A percentile compares a stretch with the other conserved stretches of the same genome.
Conservation (phyloP, 2,888 invertebrate genomes). For the Drosophila affinis region DNA sequence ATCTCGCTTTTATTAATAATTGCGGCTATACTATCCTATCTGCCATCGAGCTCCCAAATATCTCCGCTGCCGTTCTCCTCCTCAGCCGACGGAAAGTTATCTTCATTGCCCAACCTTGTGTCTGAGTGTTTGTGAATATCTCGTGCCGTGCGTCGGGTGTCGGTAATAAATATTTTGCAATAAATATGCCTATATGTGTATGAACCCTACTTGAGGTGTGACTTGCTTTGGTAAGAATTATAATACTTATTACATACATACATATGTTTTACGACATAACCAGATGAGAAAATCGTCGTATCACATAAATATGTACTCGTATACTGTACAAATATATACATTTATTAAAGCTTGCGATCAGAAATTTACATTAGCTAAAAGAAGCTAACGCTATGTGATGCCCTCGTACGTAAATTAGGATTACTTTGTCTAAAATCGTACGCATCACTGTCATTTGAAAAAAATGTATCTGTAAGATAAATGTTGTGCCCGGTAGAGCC, state of each 20-base stretch:
- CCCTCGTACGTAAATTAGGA: too few relatives aligned
- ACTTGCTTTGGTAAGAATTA: conserved; percentile 9
- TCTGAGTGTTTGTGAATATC: conserved; percentile 1
- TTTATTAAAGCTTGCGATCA: too few relatives aligned
- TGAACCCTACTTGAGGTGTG: neutral
- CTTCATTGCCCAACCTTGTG: neutral
- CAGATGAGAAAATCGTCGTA: neutral
- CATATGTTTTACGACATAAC: neutral
- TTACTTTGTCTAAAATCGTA: too few relatives aligned
- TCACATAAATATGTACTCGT: too few relatives aligned
- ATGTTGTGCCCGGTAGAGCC: too few relatives aligned
- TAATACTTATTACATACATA: neutral
- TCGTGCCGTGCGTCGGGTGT: neutral
- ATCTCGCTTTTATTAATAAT: conserved; percentile 28
- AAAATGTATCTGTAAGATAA: too few relatives aligned
- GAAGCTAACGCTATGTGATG: too few relatives aligned
- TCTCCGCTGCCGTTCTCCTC: conserved; percentile 4
- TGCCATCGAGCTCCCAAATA: conserved; percentile 9
- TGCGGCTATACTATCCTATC: conserved; percentile 12
- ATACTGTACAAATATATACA: too few relatives aligned
- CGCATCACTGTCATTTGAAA: too few relatives aligned
- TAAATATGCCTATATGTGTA: neutral
- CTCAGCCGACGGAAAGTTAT: conserved; percentile 30
- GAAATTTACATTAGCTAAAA: too few relatives aligned
- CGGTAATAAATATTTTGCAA: neutral